Percentiles rank a stretch among this genome's conserved stretches.
Conservation (phyloP, 2,797 vertebrate species). For the Heliangelus exortis region DNA sequence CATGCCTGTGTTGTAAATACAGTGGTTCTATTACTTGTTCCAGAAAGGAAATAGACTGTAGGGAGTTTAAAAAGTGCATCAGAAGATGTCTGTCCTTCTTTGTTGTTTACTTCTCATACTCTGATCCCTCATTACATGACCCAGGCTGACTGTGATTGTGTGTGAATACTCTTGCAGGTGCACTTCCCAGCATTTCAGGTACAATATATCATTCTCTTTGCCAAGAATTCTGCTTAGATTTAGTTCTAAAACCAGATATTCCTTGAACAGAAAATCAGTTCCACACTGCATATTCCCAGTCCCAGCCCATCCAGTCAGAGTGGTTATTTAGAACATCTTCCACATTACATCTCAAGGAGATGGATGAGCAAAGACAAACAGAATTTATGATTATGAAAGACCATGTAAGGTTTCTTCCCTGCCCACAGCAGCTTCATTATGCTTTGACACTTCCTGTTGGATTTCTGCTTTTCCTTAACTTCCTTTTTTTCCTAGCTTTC, state of each 20-base stretch:
- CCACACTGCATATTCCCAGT: not conserved
- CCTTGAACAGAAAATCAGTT: not conserved
- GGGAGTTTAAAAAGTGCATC: not conserved
- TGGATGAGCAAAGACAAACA: not conserved
- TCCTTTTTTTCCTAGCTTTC: not conserved
- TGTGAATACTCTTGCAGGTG: not conserved
- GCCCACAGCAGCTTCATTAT: not conserved
- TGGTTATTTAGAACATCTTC: not conserved
- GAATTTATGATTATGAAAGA: not conserved
- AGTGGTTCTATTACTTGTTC: not conserved
- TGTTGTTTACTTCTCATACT: not conserved
- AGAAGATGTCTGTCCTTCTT: not conserved
- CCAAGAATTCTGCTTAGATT: not conserved
- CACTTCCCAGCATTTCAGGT: not conserved
- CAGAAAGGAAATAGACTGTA: not conserved
- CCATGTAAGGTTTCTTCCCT: not conserved
- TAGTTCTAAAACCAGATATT: not conserved
- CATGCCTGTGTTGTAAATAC: not conserved
- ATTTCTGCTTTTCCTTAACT: not conserved
- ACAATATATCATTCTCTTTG: not conserved
- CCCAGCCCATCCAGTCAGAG: not conserved
- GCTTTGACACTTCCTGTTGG: not conserved
- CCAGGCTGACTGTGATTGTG: not conserved
- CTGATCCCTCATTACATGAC: not conserved
- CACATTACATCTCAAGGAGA: not conserved